Evolutionary conservation across 2,797 vertebrate species (phyloP), one percentile per base, ranked within the genome.

Genomic region (Tiaroga cobitis): DNA sequence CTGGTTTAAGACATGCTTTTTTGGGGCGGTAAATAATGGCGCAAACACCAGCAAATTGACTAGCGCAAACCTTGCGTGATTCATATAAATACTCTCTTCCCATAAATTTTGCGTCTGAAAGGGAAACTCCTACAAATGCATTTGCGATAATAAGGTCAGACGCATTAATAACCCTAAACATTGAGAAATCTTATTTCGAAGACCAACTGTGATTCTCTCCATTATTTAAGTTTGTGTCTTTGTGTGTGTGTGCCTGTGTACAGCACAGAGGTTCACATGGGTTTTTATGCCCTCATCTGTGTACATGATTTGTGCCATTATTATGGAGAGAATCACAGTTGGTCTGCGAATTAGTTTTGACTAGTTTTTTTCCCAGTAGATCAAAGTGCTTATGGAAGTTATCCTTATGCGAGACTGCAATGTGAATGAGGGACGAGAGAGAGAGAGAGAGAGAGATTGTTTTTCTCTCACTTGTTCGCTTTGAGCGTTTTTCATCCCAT

Each of bases 371-470:
- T 54, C 61, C 73, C 82, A 49, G 43, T 29, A 83, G 59, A 76
- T 65, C 72, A 67, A 83, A 83, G 73, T 4, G n/a, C 32, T 83
- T 77, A 76, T 83, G 43, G 76, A 77, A 41, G 46, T 29, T 56
- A n/a, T 69, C 43, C 73, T 63, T 63, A 56, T 67, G 8, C 9
- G 32, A 68, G 41, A 67, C 8, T 56, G 46, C 49, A 34, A 56
- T n/a, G 59, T 46, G 46, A 87, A 78, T 67, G 29, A 63, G 68
- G 34, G 19, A 39, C 18, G 26, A 19, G 49, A 73, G 75, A 82
- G 65, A 51, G 61, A 29, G 19, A 34, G 56, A 26, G 11, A 46
- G 11, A 18, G 26, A n/a, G 43, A 61, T 56, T 46, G 54, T 61
- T 85, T 79, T 70, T 37, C 65, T 78, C 56, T 68, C 15, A 11